Evolutionary conservation across 2,888 invertebrate genomes (phyloP).

Genomic region (Tholera decimalis): DNA sequence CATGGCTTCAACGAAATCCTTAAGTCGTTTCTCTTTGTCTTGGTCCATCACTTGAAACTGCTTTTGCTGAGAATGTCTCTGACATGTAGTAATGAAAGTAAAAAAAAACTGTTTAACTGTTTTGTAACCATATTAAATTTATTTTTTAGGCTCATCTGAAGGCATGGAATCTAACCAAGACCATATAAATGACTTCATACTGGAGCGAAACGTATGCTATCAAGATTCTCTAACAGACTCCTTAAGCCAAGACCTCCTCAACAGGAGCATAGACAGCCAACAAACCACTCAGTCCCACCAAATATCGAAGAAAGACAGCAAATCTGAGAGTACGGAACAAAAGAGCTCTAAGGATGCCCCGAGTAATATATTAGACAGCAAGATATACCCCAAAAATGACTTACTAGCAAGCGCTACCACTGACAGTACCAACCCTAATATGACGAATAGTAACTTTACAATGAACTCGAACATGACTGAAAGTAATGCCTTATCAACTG

Average conservation of each 20-base stretch:
- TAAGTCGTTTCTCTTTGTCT: too few relatives aligned
- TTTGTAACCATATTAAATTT: background rate
- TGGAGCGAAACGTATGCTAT: slow-evolving; percentile 88
- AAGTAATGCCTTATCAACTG: slow-evolving; percentile 82
- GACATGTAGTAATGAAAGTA: too few relatives aligned
- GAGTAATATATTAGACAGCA: slow-evolving; percentile 85
- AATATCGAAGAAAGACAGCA: slow-evolving; percentile 79
- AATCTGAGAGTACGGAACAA: slow-evolving; percentile 83
- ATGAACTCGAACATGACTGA: slow-evolving; percentile 86
- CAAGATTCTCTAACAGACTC: slow-evolving; percentile 89
- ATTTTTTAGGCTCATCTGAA: slow-evolving; percentile 83
- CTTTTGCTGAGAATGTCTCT: too few relatives aligned
- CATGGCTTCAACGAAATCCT: too few relatives aligned
- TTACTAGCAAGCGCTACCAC: slow-evolving; percentile 82
- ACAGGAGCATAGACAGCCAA: slow-evolving; percentile 84
- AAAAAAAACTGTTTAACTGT: too few relatives aligned
- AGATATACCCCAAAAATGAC: slow-evolving; percentile 75
- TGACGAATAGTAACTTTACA: slow-evolving; percentile 87
- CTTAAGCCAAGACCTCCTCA: slow-evolving; percentile 83
- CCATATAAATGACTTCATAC: slow-evolving; percentile 86
- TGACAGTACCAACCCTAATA: slow-evolving; percentile 85
- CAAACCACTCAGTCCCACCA: slow-evolving; percentile 68
- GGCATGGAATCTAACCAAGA: slow-evolving; percentile 82
- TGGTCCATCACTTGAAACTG: too few relatives aligned
- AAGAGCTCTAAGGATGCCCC: slow-evolving; percentile 85